Conservation (phyloP, 2,888 invertebrate genomes). For the Malacosoma neustria region DNA sequence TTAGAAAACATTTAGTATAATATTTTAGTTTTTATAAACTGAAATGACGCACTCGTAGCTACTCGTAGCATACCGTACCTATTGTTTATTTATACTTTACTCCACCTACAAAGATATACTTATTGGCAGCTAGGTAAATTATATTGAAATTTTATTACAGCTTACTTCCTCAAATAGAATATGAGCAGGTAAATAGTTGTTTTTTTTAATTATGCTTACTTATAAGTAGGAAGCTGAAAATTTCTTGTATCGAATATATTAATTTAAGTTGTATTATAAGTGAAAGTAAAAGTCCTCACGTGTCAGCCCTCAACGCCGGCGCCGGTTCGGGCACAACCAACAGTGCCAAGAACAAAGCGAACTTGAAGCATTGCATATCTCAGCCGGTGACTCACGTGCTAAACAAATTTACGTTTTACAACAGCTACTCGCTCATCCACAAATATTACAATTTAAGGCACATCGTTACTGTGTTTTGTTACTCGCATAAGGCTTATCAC, state of each 20-base stretch:
- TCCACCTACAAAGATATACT: neutral
- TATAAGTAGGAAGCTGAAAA: neutral
- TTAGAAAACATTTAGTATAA: too few species aligned
- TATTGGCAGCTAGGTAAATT: neutral
- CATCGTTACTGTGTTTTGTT: constrained; percentile 47
- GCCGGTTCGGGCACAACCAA: constrained; percentile 45
- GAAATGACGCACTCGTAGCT: neutral
- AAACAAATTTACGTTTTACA: constrained; percentile 18
- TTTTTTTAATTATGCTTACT: too few species aligned
- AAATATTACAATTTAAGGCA: constrained; percentile 56
- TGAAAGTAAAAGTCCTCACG: constrained; percentile 36
- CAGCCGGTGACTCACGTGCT: constrained; percentile 37
- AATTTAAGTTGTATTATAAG: neutral
- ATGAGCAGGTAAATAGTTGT: too few species aligned
- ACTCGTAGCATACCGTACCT: neutral
- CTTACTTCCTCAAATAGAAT: too few species aligned
- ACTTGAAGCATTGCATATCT: constrained; percentile 45
- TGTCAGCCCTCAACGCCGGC: constrained; percentile 48
- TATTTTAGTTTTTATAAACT: neutral
- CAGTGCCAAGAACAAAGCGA: constrained; percentile 38
- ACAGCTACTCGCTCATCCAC: constrained; percentile 19
- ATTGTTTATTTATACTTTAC: neutral
- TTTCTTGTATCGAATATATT: neutral
- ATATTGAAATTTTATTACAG: neutral
- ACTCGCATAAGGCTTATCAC: constrained; percentile 32